These are phyloP conservation scores for Sitodiplosis mosellana DNA, from an alignment of 1,140 invertebrate genomes.

Conservation along the genomic window DNA sequence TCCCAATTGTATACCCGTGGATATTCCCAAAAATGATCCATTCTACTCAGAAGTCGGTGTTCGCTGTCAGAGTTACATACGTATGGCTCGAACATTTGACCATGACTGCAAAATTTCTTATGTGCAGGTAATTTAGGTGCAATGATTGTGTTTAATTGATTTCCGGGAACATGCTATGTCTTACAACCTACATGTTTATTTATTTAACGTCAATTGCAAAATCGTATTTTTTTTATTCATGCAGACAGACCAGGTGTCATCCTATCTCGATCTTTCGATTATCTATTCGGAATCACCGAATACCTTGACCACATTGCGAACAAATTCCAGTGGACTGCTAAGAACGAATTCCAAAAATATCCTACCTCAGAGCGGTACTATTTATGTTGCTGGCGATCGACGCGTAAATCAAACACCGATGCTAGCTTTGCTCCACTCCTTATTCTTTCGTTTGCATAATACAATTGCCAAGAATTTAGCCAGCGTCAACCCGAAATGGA, in stretches of 20 bases:
- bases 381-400: conserved; percentile 43
- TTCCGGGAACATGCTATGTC: neutral
- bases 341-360: neutral
- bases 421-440: conserved; percentile 58
- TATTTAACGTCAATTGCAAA: no score
- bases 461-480: conserved; percentile 45
- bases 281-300: neutral
- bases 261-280: neutral
- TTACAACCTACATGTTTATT: no score
- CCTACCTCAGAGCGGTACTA: neutral
- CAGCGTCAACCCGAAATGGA: conserved; percentile 45
- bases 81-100: neutral
- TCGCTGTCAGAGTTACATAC: neutral
- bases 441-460: conserved; percentile 81
- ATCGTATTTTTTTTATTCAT: no score
- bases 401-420: conserved; percentile 72
- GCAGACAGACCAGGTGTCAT: neutral
- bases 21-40: neutral
- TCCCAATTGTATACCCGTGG: neutral
- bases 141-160: neutral
- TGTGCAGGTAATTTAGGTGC: neutral
- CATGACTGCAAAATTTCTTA: neutral
- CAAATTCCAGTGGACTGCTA: neutral
- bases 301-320: neutral
- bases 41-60: neutral